Conservation (phyloP, 2,888 invertebrate species). For the Invenusta paracnida region DNA sequence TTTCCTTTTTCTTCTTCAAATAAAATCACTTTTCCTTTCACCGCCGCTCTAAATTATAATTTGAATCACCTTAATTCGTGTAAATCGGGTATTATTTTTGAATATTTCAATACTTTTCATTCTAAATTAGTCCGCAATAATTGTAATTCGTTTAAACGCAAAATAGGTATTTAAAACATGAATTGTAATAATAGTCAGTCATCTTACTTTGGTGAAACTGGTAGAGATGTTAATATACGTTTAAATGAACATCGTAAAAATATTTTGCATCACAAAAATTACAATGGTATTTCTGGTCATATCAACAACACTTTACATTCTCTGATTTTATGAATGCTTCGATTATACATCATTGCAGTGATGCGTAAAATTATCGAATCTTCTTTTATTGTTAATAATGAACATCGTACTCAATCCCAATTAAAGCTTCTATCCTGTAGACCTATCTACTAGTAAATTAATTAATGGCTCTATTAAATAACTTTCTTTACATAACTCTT, state of each 20-base stretch:
- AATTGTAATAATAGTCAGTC: background rate
- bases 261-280: background rate
- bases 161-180: background rate
- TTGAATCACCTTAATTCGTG: background rate
- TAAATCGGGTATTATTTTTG: background rate
- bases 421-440: background rate
- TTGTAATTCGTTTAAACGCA: background rate
- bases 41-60: background rate
- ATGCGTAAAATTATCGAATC: background rate
- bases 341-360: background rate
- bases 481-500: background rate
- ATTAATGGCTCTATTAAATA: background rate
- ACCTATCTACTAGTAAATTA: background rate
- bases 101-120: background rate
- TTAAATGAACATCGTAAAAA: background rate
- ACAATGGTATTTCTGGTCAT: background rate
- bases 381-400: background rate
- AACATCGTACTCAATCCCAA: background rate
- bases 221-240: background rate
- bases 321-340: background rate
- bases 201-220: background rate
- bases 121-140: background rate
- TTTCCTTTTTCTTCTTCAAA: background rate
- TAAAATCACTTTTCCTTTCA: background rate
- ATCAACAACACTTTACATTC: background rate